Conservation (phyloP, 2,888 invertebrate genomes). For the Erebia epiphron region DNA sequence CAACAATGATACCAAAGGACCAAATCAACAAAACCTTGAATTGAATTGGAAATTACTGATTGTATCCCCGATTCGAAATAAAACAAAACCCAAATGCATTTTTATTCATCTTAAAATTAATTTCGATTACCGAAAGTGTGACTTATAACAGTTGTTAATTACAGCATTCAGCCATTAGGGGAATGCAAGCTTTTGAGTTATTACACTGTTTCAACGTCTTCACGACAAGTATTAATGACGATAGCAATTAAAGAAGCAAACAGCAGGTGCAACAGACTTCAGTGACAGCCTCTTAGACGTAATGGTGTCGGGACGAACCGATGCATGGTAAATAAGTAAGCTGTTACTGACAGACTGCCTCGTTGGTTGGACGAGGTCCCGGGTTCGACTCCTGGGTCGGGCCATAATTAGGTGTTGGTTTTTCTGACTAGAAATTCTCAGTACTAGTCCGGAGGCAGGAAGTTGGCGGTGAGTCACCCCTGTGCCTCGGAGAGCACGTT, state of each 20-base stretch:
- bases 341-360: not conserved
- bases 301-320: constrained; percentile 61
- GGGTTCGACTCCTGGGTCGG: too few species aligned
- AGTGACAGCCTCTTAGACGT: constrained; percentile 49
- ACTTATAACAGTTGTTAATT: constrained; percentile 15
- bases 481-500: too few species aligned
- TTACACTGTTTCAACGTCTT: constrained; percentile 18
- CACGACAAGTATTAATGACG: constrained; percentile 72
- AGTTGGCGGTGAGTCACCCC: too few species aligned
- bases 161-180: constrained; percentile 9
- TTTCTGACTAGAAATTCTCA: too few species aligned
- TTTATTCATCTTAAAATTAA: not conserved
- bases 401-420: too few species aligned
- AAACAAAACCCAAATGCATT: not conserved
- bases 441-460: too few species aligned
- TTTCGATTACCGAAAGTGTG: constrained; percentile 7
- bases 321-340: constrained; percentile 7
- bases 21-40: too few species aligned
- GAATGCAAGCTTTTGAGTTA: constrained; percentile 22
- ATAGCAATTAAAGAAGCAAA: constrained; percentile 71
- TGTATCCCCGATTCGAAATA: too few species aligned
- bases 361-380: too few species aligned
- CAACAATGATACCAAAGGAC: too few species aligned
- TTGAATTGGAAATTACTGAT: too few species aligned
- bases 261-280: constrained; percentile 29